Evolutionary conservation across 2,888 invertebrate species (phyloP).

Genomic region (Drosophila heteroneura): DNA sequence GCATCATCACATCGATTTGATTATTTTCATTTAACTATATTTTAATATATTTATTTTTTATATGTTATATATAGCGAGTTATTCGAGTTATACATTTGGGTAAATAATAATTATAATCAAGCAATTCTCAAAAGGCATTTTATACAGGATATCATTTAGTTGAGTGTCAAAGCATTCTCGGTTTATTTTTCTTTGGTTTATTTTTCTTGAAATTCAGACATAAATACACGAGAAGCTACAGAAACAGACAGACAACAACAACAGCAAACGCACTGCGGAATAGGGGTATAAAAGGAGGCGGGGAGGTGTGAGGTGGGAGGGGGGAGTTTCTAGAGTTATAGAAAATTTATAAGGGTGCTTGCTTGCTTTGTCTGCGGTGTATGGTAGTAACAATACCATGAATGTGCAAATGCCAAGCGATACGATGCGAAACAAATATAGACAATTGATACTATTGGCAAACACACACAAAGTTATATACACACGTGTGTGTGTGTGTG

Average conservation of each 20-base stretch:
- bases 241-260: conserved; percentile 8
- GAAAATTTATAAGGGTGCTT: not conserved
- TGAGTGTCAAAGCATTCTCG: not conserved
- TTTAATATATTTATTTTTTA: too few relatives aligned
- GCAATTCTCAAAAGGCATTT: not conserved
- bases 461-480: not conserved
- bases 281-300: not conserved
- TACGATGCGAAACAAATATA: conserved; percentile 51
- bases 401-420: conserved; percentile 58
- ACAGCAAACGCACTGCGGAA: conserved; percentile 18
- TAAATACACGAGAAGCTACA: conserved; percentile 14
- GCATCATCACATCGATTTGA: too few relatives aligned
- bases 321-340: not conserved
- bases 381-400: conserved; percentile 51
- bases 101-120: not conserved
- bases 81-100: not conserved
- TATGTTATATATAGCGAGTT: too few relatives aligned
- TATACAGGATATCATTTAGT: conserved; percentile 8
- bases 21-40: too few relatives aligned
- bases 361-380: not conserved
- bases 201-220: conserved; percentile 31
- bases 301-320: too few relatives aligned
- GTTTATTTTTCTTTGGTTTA: conserved; percentile 2
- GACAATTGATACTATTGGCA: conserved; percentile 63
- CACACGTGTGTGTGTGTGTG: conserved; percentile 1